A percentile compares a stretch with the other conserved stretches of the same genome.
These are phyloP conservation scores for Protosalanx chinensis DNA, from an alignment of 2,797 vertebrate species.

Conservation along the genomic window DNA sequence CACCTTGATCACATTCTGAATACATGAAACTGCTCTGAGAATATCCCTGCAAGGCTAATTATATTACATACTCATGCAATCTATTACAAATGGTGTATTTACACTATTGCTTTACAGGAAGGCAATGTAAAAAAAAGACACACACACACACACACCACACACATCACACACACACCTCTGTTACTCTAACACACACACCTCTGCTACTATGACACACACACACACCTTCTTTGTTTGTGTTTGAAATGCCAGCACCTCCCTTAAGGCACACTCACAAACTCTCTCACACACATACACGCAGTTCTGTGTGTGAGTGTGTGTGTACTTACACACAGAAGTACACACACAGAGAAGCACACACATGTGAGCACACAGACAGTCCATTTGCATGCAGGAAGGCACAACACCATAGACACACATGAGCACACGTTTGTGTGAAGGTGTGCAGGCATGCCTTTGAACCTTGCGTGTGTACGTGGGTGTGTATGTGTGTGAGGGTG, in stretches of 20 bases:
- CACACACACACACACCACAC: not conserved
- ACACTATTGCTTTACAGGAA: no score
- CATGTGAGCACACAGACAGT: not conserved
- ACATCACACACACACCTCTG: not conserved
- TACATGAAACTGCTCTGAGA: no score
- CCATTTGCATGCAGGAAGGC: slow-evolving; percentile 1
- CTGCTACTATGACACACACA: not conserved
- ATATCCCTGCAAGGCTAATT: no score
- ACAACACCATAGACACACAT: not conserved
- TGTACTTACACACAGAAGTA: not conserved
- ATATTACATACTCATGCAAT: no score
- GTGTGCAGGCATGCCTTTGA: not conserved
- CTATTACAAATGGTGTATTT: no score
- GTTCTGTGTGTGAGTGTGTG: no score
- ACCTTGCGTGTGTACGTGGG: not conserved
- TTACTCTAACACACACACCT: not conserved
- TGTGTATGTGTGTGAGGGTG: not conserved
- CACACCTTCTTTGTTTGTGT: slow-evolving; percentile 2
- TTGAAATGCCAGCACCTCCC: slow-evolving; percentile 18
- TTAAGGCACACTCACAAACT: not conserved
- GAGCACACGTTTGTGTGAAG: not conserved
- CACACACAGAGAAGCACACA: slow-evolving; percentile 8
- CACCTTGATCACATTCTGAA: no score
- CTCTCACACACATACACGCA: not conserved
- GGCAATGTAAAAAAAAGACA: no score